A percentile compares a stretch with the other conserved stretches of the same genome.
These are phyloP conservation scores for Lophotriccus pileatus DNA, from an alignment of 2,797 vertebrate species.

Conservation along the genomic window DNA sequence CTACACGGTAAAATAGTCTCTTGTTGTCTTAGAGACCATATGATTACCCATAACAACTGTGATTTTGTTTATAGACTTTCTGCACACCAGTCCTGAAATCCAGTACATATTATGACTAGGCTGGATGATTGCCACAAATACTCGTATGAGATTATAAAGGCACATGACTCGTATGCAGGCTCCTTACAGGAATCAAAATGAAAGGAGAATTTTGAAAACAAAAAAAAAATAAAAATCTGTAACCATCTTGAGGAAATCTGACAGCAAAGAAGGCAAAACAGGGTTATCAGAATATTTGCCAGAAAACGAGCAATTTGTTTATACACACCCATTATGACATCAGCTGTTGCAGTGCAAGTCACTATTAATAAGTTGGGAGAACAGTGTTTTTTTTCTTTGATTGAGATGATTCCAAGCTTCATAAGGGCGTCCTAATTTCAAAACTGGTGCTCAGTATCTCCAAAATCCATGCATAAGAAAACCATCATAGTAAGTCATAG, in stretches of 20 bases:
- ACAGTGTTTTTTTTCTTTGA: neutral
- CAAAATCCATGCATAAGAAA: neutral
- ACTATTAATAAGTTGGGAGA: neutral
- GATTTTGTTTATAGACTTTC: neutral
- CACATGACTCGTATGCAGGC: neutral
- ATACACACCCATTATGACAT: constrained; percentile 38
- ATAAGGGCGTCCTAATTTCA: neutral
- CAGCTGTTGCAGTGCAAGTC: neutral
- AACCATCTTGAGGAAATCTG: neutral
- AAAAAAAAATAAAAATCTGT: neutral
- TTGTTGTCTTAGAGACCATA: neutral
- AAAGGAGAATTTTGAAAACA: neutral
- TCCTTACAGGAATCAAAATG: neutral
- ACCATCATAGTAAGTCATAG: neutral
- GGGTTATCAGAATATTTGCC: neutral
- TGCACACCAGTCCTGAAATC: neutral
- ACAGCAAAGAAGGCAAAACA: neutral
- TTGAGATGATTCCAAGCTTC: neutral
- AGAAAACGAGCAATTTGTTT: constrained; percentile 18
- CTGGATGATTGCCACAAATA: neutral
- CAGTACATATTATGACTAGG: neutral
- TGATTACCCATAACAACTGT: neutral
- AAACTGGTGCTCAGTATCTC: neutral
- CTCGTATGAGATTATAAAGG: neutral
- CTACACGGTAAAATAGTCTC: neutral